Conservation (phyloP, 2,888 invertebrate genomes). For the Cosmorhoe ocellata region DNA sequence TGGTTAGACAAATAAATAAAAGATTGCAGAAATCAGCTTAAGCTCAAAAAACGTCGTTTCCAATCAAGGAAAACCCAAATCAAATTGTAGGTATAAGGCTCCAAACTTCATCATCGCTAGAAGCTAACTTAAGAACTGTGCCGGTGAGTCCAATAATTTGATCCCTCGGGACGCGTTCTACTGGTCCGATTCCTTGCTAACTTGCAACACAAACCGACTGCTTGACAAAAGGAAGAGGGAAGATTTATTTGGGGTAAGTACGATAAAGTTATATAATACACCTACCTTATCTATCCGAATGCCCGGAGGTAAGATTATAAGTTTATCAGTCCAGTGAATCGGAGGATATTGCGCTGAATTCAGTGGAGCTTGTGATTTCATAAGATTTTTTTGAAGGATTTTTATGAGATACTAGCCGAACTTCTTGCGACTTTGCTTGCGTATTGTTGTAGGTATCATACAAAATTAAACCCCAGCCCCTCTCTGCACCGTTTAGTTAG, state of each 20-base stretch:
- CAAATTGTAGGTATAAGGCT: conserved; percentile 21
- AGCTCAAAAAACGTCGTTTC: background rate
- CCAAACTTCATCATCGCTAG: conserved; percentile 7
- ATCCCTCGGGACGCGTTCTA: conserved; percentile 20
- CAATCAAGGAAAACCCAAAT: conserved; percentile 2
- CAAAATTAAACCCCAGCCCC: too few species aligned
- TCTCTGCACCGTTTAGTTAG: too few species aligned
- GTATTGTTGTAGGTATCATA: too few species aligned
- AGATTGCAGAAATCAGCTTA: too few species aligned
- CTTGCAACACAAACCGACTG: conserved; percentile 12
- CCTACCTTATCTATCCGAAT: background rate
- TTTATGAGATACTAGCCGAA: too few species aligned
- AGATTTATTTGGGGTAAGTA: background rate
- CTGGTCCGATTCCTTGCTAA: conserved; percentile 16
- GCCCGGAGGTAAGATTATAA: conserved; percentile 2
- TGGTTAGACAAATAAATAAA: too few species aligned
- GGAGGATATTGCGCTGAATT: background rate
- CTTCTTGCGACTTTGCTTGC: too few species aligned
- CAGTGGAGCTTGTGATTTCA: background rate
- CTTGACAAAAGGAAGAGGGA: conserved; percentile 8
- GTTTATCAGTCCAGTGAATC: conserved; percentile 1
- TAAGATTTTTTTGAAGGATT: background rate
- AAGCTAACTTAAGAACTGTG: background rate
- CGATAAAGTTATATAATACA: too few species aligned
- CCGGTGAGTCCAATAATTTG: conserved; percentile 14